Percentiles rank a stretch among this genome's conserved stretches.
Evolutionary conservation across 2,888 invertebrate genomes (phyloP).

Genomic region (Gastracanthus pulcherrimus): DNA sequence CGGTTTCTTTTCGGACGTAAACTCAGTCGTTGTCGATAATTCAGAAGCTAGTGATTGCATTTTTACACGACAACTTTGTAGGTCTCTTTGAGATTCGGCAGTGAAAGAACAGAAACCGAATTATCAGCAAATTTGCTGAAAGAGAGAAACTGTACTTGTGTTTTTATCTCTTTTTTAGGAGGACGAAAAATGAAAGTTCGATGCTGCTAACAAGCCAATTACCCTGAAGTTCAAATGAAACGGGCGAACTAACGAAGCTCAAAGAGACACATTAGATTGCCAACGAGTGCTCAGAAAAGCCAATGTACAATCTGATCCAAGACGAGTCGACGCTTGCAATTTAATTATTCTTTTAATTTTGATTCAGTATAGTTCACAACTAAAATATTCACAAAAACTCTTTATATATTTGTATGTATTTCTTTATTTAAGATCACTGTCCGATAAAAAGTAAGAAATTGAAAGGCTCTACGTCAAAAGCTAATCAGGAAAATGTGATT

Average conservation of each 20-base stretch:
- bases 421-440: no score
- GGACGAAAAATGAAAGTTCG: constrained; percentile 12
- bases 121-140: neutral
- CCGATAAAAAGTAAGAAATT: no score
- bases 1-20: neutral
- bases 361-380: no score
- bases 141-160: neutral
- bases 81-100: constrained; percentile 32
- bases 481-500: no score
- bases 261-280: constrained; percentile 23
- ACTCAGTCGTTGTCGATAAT: neutral
- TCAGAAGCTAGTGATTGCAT: constrained; percentile 11
- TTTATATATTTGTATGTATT: no score
- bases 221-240: constrained; percentile 8
- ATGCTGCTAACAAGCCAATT: constrained; percentile 3
- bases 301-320: constrained; percentile 15
- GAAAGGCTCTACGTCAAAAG: no score
- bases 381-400: no score
- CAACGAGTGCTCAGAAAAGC: constrained; percentile 25
- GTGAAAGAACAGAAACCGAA: neutral
- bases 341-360: neutral
- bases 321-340: constrained; percentile 13
- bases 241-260: constrained; percentile 42
- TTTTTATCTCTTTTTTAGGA: neutral
- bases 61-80: constrained; percentile 6